These are phyloP conservation scores for Pseudopleuronectes americanus DNA, from an alignment of 2,797 vertebrate genomes.

Conservation along the genomic window DNA sequence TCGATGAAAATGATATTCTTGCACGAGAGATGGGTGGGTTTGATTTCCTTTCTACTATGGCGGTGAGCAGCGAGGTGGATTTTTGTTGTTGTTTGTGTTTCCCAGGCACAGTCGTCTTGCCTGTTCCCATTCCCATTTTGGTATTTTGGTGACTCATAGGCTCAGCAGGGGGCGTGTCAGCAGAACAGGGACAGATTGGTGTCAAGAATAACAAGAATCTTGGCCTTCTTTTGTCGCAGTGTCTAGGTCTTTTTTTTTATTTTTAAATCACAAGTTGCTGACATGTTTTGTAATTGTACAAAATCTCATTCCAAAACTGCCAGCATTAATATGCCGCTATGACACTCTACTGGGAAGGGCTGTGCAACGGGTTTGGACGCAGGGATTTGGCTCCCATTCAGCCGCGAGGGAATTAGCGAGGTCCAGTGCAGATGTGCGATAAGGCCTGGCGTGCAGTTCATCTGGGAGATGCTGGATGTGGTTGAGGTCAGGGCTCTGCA, in stretches of 20 bases:
- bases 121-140: conserved; percentile 24
- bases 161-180: conserved; percentile 45
- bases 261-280: too few relatives aligned
- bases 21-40: conserved; percentile 6
- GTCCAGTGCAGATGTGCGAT: background rate
- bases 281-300: conserved; percentile 12
- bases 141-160: conserved; percentile 55
- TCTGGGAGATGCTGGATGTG: background rate
- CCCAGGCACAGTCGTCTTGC: conserved; percentile 2
- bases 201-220: conserved; percentile 36
- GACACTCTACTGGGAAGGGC: background rate
- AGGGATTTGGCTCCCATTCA: conserved; percentile 1
- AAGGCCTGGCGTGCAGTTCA: background rate
- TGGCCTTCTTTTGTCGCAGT: background rate
- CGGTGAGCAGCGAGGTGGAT: too few relatives aligned
- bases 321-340: conserved; percentile 1
- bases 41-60: conserved; percentile 7
- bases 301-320: background rate
- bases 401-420: background rate
- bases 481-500: background rate
- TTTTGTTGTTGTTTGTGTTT: conserved; percentile 22
- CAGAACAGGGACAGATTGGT: conserved; percentile 44
- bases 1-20: background rate
- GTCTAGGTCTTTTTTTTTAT: too few relatives aligned
- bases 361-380: background rate